A percentile compares a stretch with the other conserved stretches of the same genome.
Evolutionary conservation across 2,888 invertebrate genomes (phyloP).

Genomic region (Scotopteryx bipunctaria): DNA sequence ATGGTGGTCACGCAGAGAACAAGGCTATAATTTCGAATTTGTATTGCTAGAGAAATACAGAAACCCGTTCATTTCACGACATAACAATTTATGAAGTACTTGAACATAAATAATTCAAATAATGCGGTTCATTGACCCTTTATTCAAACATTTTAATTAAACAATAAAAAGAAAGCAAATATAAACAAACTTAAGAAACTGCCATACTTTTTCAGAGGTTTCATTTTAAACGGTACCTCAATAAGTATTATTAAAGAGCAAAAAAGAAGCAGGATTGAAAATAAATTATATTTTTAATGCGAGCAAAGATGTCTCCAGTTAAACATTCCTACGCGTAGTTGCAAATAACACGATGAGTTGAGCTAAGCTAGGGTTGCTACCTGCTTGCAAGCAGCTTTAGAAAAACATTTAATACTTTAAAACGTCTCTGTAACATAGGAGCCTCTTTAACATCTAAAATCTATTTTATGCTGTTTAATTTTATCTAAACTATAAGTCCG

Average conservation of each 20-base stretch:
- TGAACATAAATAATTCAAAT: constrained; percentile 7
- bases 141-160: background rate
- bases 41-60: constrained; percentile 52
- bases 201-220: background rate
- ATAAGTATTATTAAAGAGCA: constrained; percentile 1
- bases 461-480: too few species aligned
- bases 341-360: constrained; percentile 20
- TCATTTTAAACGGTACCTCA: background rate
- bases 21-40: constrained; percentile 52
- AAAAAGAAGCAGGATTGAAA: background rate
- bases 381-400: background rate
- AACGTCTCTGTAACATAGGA: too few species aligned
- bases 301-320: constrained; percentile 6
- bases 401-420: background rate
- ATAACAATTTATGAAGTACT: constrained; percentile 18
- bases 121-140: constrained; percentile 2
- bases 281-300: constrained; percentile 14
- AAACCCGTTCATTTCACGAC: constrained; percentile 22
- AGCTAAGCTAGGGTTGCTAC: constrained; percentile 10
- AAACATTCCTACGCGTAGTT: constrained; percentile 16
- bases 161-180: background rate
- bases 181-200: background rate
- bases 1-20: constrained; percentile 62
- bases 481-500: too few species aligned
- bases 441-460: too few species aligned